These are phyloP conservation scores for Chaetops frenatus DNA, from an alignment of 2,113 vertebrate species.

Conservation along the genomic window DNA sequence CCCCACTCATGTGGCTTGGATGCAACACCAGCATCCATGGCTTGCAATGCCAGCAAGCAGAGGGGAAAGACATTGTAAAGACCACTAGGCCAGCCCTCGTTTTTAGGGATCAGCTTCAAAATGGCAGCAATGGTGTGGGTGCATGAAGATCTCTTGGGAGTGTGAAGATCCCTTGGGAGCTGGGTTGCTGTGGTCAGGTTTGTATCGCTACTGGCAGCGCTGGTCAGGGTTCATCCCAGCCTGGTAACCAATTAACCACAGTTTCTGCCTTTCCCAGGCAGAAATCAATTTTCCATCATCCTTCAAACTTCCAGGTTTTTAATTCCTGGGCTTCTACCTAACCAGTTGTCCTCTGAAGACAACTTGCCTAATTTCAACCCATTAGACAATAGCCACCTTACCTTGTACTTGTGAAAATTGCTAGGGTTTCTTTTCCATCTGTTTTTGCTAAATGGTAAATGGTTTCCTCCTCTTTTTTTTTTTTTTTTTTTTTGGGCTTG, in stretches of 20 bases:
- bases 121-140: rapidly evolving
- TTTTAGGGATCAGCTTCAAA: neutral
- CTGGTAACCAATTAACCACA: neutral
- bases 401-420: neutral
- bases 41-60: neutral
- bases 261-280: neutral
- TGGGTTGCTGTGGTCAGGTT: rapidly evolving
- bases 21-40: neutral
- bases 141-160: neutral
- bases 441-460: neutral
- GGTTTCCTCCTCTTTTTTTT: neutral
- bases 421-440: neutral
- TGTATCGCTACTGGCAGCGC: rapidly evolving
- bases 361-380: neutral
- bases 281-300: neutral
- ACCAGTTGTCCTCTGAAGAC: neutral
- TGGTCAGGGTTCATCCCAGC: neutral
- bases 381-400: neutral
- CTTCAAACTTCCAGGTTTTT: neutral
- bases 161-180: neutral
- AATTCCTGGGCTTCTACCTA: neutral
- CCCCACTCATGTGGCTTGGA: rapidly evolving
- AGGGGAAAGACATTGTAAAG: neutral
- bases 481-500: neutral
- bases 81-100: neutral